Base-by-base conservation (phyloP, 2,113 vertebrate genomes). In the Oncorhynchus nerka region DNA sequence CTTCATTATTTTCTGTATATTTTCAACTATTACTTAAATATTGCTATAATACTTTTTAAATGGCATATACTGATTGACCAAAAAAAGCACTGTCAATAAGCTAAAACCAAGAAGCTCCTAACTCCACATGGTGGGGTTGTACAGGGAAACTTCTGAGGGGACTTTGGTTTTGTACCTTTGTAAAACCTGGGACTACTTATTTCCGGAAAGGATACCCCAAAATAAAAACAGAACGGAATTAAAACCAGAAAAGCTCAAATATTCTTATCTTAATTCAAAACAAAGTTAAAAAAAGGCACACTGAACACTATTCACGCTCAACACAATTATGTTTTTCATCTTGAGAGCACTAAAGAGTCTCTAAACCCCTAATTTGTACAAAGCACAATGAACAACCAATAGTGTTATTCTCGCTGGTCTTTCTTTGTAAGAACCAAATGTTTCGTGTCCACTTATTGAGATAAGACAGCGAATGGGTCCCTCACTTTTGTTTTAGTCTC, bases 11-110 rank as follows among this genome's bases (percentile, higher is more conserved):
- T 78, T 83, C 69, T 84, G 88, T 83, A 92, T 83, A 87, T 93
- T 81, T 89, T 91, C 81, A 90, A 85, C 92, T 90, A 90, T 79
- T 88, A 78, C 82, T 87, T 80, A 91, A 95, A 93, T 99, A 97
- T 99, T 99, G 97, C 97, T 99, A 93, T 94, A 94, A 97, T 97
- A 97, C 95, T 94, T 94, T 94, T 84, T 88, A 90, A 91, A 92
- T 89, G 90, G 93, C 92, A 85, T 92, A 92, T 92, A 93, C 88
- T 87, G 92, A 92, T 90, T 85, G 84, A 92, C 88, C 85, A 78
- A 74, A 82, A 82, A 89, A 85, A 81, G 76, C 83, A 88, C 68
- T 68, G 84, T 85, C 82, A 81, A 89, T 75, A 87, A 90, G 85
- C 82, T 85, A 85, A 32, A 68, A 90, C 71, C 77, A 73, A 91